A percentile compares a stretch with the other conserved stretches of the same genome.
These are phyloP conservation scores for Tetranychus urticae DNA, from an alignment of 1,140 invertebrate genomes.

Conservation along the genomic window DNA sequence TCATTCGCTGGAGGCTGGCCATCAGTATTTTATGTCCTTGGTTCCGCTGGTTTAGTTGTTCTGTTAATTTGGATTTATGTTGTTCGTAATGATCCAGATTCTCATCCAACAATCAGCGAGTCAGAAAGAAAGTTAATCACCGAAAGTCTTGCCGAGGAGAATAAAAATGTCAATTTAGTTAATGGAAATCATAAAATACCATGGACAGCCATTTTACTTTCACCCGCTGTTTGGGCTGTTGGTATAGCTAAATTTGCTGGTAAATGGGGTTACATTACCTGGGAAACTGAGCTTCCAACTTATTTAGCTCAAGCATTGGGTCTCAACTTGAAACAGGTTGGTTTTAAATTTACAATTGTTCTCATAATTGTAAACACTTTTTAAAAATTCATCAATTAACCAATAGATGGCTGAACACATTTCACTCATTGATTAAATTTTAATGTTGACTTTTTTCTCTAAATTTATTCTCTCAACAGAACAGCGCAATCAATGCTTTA, in stretches of 20 bases:
- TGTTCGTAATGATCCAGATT: constrained; percentile 24
- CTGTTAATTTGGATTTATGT: constrained; percentile 22
- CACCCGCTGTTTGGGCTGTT: constrained; percentile 71
- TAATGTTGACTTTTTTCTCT: not conserved
- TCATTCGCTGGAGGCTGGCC: constrained; percentile 32
- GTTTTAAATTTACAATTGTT: not conserved
- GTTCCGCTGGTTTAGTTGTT: constrained; percentile 16
- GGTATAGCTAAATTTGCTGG: constrained; percentile 65
- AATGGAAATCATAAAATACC: constrained; percentile 24
- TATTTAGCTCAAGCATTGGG: constrained; percentile 37
- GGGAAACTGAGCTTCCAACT: constrained; percentile 57
- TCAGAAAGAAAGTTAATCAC: constrained; percentile 9
- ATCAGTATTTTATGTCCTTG: constrained; percentile 43
- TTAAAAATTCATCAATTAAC: not conserved
- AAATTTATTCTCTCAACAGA: constrained; percentile 5
- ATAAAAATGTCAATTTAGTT: no score
- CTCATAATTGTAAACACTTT: not conserved
- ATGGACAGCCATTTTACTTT: constrained; percentile 51
- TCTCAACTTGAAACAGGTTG: constrained; percentile 25
- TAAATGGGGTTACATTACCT: constrained; percentile 82
- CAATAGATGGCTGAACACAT: not conserved
- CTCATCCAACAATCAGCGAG: constrained; percentile 23
- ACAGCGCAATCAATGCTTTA: constrained; percentile 14
- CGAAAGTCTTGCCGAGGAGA: constrained; percentile 5
- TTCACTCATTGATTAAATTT: not conserved